Evolutionary conservation across 2,113 vertebrate species (phyloP).

Genomic region (Sarotherodon lohbergeri): DNA sequence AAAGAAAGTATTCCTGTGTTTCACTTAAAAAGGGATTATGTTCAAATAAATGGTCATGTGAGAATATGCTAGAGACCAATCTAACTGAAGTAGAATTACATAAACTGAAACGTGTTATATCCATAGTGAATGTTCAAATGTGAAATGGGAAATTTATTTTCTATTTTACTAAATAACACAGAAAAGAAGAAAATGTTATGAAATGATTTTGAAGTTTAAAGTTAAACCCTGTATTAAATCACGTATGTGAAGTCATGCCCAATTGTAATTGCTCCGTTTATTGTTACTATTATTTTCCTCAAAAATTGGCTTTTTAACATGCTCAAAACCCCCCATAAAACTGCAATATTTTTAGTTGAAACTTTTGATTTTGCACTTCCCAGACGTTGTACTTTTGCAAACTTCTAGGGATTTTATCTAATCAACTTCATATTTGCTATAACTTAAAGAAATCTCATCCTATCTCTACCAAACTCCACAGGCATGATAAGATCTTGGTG

Average conservation of each 20-base stretch:
- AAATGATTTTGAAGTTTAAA: background rate
- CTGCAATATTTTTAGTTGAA: background rate
- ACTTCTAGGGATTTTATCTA: rapidly evolving
- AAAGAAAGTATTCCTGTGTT: background rate
- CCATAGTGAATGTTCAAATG: background rate
- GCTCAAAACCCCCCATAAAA: background rate
- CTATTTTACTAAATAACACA: background rate
- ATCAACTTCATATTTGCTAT: background rate
- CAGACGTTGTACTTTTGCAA: background rate
- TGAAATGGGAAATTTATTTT: background rate
- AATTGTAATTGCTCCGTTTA: background rate
- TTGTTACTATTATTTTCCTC: background rate
- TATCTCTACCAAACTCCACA: background rate
- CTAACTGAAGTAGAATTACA: background rate
- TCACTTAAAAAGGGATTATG: background rate
- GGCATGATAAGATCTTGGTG: background rate
- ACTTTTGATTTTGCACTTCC: background rate
- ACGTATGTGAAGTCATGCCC: background rate
- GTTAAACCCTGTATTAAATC: background rate
- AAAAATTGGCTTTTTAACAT: background rate
- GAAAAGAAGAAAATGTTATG: background rate
- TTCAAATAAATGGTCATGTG: background rate
- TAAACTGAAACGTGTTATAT: background rate
- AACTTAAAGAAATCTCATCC: background rate
- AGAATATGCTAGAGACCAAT: background rate